A percentile compares a stretch with the other conserved stretches of the same genome.
phyloP scores from a whole-genome alignment of 2,888 invertebrate species.

The Dynastes grantii region DNA sequence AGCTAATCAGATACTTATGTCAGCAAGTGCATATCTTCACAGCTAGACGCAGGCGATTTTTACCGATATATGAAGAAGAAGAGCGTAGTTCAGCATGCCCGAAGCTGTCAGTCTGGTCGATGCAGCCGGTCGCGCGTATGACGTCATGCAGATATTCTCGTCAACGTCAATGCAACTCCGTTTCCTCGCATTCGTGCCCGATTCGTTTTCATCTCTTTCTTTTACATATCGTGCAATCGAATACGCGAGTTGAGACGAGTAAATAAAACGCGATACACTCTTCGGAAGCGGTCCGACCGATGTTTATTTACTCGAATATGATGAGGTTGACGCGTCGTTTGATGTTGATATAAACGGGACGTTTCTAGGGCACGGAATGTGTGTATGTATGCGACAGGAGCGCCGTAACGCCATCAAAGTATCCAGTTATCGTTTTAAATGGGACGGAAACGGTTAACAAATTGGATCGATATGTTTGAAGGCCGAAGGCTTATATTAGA shows the following conservation, averaged over 20 bases:
- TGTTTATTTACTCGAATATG: conserved; percentile 13
- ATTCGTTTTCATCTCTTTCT: background rate
- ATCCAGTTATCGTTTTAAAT: conserved; percentile 11
- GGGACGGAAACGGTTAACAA: conserved; percentile 15
- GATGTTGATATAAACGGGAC: no score
- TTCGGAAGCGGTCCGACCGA: background rate
- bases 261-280: conserved; percentile 17
- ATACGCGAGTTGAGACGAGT: background rate
- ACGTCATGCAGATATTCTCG: conserved; percentile 8
- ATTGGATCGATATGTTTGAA: background rate
- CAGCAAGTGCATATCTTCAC: background rate
- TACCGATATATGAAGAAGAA: background rate
- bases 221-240: background rate
- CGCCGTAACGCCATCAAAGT: background rate
- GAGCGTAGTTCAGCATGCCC: no score
- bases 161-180: background rate
- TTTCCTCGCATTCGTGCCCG: background rate
- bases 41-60: conserved; percentile 16
- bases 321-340: background rate
- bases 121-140: background rate
- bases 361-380: no score
- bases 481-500: no score
- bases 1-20: background rate
- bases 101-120: no score
- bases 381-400: background rate